Evolutionary conservation across 53 echinoderm and acorn worm species (phyloP), one percentile per base, ranked within the genome.

Genomic region (Henricia sp.): DNA sequence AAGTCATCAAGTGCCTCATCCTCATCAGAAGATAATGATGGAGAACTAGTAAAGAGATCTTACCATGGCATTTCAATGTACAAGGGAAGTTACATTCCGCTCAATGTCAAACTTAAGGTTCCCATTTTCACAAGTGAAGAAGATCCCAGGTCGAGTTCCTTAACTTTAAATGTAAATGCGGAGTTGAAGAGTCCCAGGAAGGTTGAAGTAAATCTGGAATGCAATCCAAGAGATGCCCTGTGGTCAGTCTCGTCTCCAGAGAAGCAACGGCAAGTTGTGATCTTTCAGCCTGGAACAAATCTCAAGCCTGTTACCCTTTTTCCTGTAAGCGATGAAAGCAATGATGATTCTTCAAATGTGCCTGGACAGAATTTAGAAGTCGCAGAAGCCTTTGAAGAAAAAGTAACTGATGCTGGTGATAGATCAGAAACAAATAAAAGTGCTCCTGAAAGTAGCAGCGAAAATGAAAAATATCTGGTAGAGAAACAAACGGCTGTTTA

Each of bases 201-300:
- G 26, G 88, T 95, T 19, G 85, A 95, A 26, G 90, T 95, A 37
- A 92, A 65, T 71, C 90, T 90, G 78, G 92, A 95, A 41, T 92
- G 85, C 26, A 55, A 85, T 6, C 92, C 86, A 0, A 75, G 53
- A 21, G 26, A 64, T 28, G 80, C 80, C 20, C 34, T 80, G 10
- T 64, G 64, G 46, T 80, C 80, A 32, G 80, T 80, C 46, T 62
- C 80, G 3, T 80, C 80, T 16, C 80, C 80, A 33, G 80, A 80
- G 64, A 80, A n/a, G 63, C 62, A 63, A 30, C 43, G 80, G 50
- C 50, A 80, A 50, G 34, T 80, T 29, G 1, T 60, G 63, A 62
- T 80, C 35, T 62, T 50, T 6, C 80, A 80, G 39, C 80, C 63
- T 17, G 77, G 77, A 26, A 58, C 55, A n/a, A 50, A 62, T 42